phyloP scores from a whole-genome alignment of 2,113 vertebrate species.

The Hippolais icterina region DNA sequence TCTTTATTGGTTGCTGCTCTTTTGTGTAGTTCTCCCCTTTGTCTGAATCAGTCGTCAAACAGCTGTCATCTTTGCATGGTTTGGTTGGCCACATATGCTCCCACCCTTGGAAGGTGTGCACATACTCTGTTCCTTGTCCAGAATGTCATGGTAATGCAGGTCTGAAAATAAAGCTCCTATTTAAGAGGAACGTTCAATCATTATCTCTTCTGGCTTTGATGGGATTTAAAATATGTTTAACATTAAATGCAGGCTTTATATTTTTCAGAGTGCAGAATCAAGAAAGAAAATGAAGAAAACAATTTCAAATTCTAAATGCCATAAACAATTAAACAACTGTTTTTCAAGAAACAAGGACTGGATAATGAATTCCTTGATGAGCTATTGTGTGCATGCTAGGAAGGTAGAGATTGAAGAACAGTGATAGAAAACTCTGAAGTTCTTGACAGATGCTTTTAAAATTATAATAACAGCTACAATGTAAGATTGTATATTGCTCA shows the following conservation, averaged over 20 bases:
- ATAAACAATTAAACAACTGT: background rate
- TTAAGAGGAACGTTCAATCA: background rate
- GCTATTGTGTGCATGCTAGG: background rate
- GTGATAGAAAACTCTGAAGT: background rate
- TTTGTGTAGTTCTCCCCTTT: background rate
- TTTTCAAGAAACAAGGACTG: background rate
- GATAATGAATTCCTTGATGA: background rate
- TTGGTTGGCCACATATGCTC: background rate
- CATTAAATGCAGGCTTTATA: background rate
- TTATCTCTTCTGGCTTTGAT: background rate
- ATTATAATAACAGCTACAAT: background rate
- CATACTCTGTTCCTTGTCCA: background rate
- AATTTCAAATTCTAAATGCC: background rate
- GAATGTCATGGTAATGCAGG: background rate
- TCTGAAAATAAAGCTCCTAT: background rate
- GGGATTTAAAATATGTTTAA: background rate
- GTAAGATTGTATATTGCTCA: constrained; percentile 1
- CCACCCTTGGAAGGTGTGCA: background rate
- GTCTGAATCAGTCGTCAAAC: background rate
- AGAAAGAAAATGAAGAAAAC: background rate
- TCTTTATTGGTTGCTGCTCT: background rate
- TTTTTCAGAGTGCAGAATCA: background rate
- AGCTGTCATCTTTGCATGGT: background rate
- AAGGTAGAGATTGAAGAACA: background rate
- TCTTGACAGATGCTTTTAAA: constrained; percentile 22